These are phyloP conservation scores for Diplosoma virens DNA, from an alignment of 23 tunicate species.

Conservation along the genomic window DNA sequence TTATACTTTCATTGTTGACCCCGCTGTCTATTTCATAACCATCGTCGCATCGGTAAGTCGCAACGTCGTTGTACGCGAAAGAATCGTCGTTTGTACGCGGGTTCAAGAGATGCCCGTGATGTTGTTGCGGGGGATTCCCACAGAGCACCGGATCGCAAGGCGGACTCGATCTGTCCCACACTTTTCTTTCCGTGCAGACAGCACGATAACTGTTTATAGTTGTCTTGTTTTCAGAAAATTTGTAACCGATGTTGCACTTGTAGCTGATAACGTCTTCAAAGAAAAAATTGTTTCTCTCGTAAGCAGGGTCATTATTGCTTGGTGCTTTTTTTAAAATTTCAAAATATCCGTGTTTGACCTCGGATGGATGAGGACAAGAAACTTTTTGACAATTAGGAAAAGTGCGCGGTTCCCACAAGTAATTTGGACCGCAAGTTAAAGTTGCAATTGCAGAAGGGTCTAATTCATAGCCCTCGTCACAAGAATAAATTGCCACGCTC, in stretches of 20 bases:
- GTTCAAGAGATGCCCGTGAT: slow-evolving; percentile 39
- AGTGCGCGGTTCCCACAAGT: slow-evolving; percentile 39
- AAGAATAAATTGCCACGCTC: slow-evolving; percentile 32
- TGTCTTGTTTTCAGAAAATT: neutral
- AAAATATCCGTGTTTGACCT: slow-evolving; percentile 11
- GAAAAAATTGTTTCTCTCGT: neutral
- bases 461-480: slow-evolving; percentile 62
- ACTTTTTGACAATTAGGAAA: slow-evolving; percentile 31
- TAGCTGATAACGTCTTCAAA: slow-evolving; percentile 38
- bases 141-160: slow-evolving; percentile 60
- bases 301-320: neutral
- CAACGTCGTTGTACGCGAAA: slow-evolving; percentile 17
- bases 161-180: slow-evolving; percentile 40
- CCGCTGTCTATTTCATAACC: slow-evolving; percentile 42
- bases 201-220: neutral
- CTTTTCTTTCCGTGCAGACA: neutral
- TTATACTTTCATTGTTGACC: slow-evolving; percentile 11
- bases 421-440: slow-evolving; percentile 27
- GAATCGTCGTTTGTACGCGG: neutral
- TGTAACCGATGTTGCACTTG: slow-evolving; percentile 25
- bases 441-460: neutral
- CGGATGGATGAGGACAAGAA: slow-evolving; percentile 21
- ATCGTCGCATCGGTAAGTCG: slow-evolving; percentile 29
- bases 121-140: slow-evolving; percentile 30
- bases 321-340: no score